These are phyloP conservation scores for Pseudoatta argentina DNA, from an alignment of 1,140 invertebrate species.

Conservation along the genomic window DNA sequence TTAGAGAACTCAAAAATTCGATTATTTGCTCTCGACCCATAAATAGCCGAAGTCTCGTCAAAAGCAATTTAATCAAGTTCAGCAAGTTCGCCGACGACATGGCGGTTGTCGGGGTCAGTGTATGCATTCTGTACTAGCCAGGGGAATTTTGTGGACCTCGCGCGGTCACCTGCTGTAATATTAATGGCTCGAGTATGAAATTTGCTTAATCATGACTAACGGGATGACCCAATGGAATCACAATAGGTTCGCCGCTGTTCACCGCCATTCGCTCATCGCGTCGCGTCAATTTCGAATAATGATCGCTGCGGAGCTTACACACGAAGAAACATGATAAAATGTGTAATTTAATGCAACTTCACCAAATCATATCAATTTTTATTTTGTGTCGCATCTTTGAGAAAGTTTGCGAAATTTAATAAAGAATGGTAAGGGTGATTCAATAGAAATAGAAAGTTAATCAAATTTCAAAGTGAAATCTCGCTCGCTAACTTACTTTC, in stretches of 20 bases:
- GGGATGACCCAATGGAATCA: conserved; percentile 75
- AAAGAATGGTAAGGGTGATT: neutral
- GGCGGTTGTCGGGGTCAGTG: conserved; percentile 68
- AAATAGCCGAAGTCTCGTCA: conserved; percentile 51
- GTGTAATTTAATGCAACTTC: neutral
- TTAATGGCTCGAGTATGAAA: conserved; percentile 75
- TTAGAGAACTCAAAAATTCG: neutral
- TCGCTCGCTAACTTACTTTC: conserved; percentile 27
- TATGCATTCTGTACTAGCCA: conserved; percentile 77
- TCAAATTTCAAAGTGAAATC: conserved; percentile 50
- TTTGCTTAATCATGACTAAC: conserved; percentile 78
- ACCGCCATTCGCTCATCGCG: conserved; percentile 41
- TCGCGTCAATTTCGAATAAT: conserved; percentile 65
- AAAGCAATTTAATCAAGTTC: conserved; percentile 73
- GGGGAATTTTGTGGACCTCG: conserved; percentile 78
- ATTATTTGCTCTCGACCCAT: conserved; percentile 12
- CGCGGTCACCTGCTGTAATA: conserved; percentile 73
- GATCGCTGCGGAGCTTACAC: conserved; percentile 38
- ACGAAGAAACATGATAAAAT: neutral
- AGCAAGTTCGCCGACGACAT: conserved; percentile 68
- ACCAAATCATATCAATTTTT: conserved; percentile 10
- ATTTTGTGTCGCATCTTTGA: neutral
- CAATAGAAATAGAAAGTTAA: conserved; percentile 46
- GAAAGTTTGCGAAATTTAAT: conserved; percentile 7
- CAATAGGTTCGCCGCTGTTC: conserved; percentile 62